phyloP scores from a whole-genome alignment of 1,140 invertebrate species.

The Gryllus bimaculatus region DNA sequence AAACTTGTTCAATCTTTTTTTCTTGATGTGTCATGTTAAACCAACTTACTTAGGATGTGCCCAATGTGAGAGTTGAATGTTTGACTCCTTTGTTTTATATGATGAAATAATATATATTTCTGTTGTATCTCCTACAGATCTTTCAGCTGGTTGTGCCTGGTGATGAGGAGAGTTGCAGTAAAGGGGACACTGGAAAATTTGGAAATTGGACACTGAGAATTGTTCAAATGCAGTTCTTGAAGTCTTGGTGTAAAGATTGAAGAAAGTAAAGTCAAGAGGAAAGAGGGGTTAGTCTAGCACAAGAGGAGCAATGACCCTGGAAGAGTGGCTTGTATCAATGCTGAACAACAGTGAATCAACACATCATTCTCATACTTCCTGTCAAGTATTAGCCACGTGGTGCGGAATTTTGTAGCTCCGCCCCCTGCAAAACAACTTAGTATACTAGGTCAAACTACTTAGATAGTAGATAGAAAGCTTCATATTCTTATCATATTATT shows the following conservation, averaged over 20 bases:
- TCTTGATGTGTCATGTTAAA: no score
- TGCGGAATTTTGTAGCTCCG: slow-evolving; percentile 12
- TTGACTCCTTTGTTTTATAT: no score
- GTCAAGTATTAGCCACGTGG: slow-evolving; percentile 14
- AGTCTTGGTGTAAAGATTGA: background rate
- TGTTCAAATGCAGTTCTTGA: background rate
- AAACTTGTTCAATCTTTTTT: no score
- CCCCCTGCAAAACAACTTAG: slow-evolving; percentile 12
- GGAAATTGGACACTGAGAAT: background rate
- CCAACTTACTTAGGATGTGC: no score
- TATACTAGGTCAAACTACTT: slow-evolving; percentile 13
- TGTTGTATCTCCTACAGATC: background rate
- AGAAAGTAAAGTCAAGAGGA: background rate
- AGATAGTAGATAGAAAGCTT: slow-evolving; percentile 20
- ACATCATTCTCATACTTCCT: slow-evolving; percentile 13
- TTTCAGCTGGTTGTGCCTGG: slow-evolving; percentile 2
- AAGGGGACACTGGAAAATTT: background rate
- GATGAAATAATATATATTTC: background rate
- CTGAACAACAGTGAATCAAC: background rate
- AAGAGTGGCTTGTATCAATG: background rate
- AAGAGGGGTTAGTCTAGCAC: background rate
- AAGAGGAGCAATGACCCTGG: background rate
- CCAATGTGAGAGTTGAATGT: no score
- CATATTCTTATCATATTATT: slow-evolving; percentile 24
- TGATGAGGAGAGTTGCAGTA: background rate